Evolutionary conservation across 2,113 vertebrate genomes (phyloP).

Genomic region (Ptychochromis oligacanthus): DNA sequence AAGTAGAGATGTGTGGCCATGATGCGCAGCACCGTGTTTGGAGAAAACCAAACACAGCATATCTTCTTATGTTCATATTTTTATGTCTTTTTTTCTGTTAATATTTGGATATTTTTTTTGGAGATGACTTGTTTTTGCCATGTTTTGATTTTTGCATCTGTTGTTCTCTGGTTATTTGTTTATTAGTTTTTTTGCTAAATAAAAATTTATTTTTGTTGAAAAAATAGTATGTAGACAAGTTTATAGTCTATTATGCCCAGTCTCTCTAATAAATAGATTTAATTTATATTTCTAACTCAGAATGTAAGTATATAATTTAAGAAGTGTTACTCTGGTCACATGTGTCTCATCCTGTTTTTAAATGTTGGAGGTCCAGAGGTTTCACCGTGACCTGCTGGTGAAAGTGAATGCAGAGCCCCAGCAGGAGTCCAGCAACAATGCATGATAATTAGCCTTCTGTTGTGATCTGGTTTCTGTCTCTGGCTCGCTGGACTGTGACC

Average conservation of each 20-base stretch:
- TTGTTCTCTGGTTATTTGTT: too few species aligned
- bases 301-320: not conserved
- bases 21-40: too few species aligned
- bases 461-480: conserved; percentile 65
- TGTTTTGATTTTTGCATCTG: too few species aligned
- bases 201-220: not conserved
- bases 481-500: conserved; percentile 58
- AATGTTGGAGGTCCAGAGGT: not conserved
- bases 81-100: not conserved
- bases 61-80: too few species aligned
- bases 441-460: conserved; percentile 67
- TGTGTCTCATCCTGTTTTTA: conserved; percentile 16
- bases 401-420: conserved; percentile 39
- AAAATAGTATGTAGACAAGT: not conserved
- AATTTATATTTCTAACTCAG: not conserved
- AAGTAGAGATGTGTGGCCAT: too few species aligned
- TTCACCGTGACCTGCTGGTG: conserved; percentile 10
- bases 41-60: too few species aligned
- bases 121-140: too few species aligned
- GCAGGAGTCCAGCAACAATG: conserved; percentile 46
- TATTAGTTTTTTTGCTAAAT: too few species aligned
- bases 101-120: not conserved
- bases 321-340: not conserved
- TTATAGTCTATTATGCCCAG: not conserved
- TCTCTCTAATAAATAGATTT: not conserved